phyloP scores from a whole-genome alignment of 2,888 invertebrate genomes.

The Neoascia interrupta region DNA sequence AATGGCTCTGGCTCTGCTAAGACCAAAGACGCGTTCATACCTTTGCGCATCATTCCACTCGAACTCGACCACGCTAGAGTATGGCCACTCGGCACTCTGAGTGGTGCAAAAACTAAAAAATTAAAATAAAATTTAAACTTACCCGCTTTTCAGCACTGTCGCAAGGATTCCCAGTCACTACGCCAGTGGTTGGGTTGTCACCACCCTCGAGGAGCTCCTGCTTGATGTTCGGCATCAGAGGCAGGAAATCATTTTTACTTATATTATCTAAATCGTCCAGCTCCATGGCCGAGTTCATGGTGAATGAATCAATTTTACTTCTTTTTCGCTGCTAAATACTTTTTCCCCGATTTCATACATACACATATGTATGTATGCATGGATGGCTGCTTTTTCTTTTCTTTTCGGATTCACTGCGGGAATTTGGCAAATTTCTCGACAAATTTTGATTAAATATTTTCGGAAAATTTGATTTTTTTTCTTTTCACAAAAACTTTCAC shows the following conservation, averaged over 20 bases:
- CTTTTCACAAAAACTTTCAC: conserved; percentile 63
- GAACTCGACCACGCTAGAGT: conserved; percentile 7
- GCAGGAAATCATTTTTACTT: conserved; percentile 78
- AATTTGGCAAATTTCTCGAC: conserved; percentile 1
- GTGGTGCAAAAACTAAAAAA: conserved; percentile 12
- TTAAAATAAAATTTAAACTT: conserved; percentile 71
- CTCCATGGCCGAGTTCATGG: conserved; percentile 75
- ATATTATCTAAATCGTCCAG: conserved; percentile 78
- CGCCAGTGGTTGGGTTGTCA: conserved; percentile 72
- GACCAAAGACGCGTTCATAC: conserved; percentile 15
- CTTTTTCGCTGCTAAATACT: conserved; percentile 39
- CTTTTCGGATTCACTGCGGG: background rate
- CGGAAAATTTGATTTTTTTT: conserved; percentile 23
- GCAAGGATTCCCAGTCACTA: conserved; percentile 77
- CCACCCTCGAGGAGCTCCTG: conserved; percentile 78
- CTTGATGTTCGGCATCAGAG: conserved; percentile 78
- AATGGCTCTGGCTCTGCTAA: no score
- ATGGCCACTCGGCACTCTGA: no score
- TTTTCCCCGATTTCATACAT: conserved; percentile 22
- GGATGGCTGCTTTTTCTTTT: conserved; percentile 17
- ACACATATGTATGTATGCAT: conserved; percentile 1
- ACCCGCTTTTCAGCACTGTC: conserved; percentile 80
- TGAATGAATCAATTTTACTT: conserved; percentile 50
- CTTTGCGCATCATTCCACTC: conserved; percentile 38
- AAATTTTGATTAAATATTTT: conserved; percentile 16